phyloP scores from a whole-genome alignment of 2,113 vertebrate genomes.

The Terrapene triunguis region DNA sequence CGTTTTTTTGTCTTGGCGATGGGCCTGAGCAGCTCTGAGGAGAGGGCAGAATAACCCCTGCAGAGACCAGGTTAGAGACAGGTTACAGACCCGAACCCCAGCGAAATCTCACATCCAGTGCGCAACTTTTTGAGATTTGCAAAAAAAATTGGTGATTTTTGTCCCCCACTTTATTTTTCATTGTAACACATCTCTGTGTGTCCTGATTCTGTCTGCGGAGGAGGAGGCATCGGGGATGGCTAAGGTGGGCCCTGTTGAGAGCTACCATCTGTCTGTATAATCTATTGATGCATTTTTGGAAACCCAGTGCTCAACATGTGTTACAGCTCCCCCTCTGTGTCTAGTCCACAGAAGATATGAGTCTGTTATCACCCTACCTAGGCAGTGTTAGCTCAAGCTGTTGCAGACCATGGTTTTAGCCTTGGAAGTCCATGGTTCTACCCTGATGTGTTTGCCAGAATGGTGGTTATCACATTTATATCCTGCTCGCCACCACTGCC shows the following conservation, averaged over 20 bases:
- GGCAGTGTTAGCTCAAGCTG: background rate
- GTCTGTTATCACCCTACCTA: background rate
- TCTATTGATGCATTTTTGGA: background rate
- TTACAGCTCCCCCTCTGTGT: background rate
- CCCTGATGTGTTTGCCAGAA: background rate
- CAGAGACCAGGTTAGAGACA: background rate
- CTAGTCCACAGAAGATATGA: background rate
- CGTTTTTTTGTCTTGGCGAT: slow-evolving; percentile 7
- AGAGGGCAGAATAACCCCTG: background rate
- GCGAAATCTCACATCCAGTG: background rate
- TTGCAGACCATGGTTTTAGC: background rate
- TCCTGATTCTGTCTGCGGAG: background rate
- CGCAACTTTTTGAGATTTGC: background rate
- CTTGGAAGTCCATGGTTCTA: background rate
- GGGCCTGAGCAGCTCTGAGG: background rate
- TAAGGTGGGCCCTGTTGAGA: accelerated
- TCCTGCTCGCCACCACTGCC: background rate
- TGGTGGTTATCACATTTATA: accelerated
- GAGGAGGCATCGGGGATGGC: background rate
- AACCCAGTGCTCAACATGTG: background rate
- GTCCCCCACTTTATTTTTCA: background rate
- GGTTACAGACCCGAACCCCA: background rate
- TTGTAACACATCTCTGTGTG: background rate
- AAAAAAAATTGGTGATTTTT: accelerated
- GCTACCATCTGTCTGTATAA: background rate